phyloP scores from a whole-genome alignment of 2,888 invertebrate genomes.

The Amaurobius ferox region DNA sequence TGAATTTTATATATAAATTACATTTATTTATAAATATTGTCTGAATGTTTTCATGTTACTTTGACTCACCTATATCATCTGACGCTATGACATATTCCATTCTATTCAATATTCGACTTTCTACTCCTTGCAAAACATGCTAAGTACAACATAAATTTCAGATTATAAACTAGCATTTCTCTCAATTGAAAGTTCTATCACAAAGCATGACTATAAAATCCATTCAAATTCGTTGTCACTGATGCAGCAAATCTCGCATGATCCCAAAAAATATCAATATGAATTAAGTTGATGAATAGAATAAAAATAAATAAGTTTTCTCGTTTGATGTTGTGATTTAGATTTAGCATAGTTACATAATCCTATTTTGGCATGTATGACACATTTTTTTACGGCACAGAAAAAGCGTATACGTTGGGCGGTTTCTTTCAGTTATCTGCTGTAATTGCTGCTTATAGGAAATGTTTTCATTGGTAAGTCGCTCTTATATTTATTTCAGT shows the following conservation, averaged over 20 bases:
- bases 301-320: background rate
- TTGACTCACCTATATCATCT: no score
- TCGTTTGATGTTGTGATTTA: background rate
- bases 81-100: no score
- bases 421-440: background rate
- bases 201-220: background rate
- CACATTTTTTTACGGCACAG: background rate
- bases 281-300: background rate
- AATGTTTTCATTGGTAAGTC: conserved; percentile 5
- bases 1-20: no score
- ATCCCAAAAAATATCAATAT: background rate
- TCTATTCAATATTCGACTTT: no score
- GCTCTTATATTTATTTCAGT: no score
- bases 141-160: no score
- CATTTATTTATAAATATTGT: no score
- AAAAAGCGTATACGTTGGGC: background rate
- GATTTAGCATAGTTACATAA: background rate
- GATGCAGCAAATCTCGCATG: background rate
- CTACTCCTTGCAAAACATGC: no score
- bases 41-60: no score
- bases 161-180: no score
- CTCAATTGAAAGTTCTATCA: no score
- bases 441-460: background rate
- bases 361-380: background rate
- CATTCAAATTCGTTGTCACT: background rate